Percentiles rank a stretch among this genome's conserved stretches.
These are phyloP conservation scores for Coregonus suidteri DNA, from an alignment of 2,797 vertebrate genomes.

Conservation along the genomic window DNA sequence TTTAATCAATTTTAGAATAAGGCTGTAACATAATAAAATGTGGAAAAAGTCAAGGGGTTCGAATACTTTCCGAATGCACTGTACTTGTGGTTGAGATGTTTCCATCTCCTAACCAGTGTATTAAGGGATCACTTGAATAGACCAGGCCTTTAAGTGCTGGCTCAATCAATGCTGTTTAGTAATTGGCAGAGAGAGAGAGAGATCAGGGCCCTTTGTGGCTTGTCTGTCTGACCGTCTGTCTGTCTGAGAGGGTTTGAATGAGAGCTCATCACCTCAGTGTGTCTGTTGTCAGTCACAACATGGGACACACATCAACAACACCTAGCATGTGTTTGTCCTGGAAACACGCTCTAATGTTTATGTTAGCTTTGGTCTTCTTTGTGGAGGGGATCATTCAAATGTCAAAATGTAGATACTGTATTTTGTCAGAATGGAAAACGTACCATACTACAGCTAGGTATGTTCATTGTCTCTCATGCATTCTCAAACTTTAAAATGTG, in stretches of 20 bases:
- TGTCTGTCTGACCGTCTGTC: conserved; percentile 37
- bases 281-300: conserved; percentile 73
- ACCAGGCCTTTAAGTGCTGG: conserved; percentile 71
- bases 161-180: conserved; percentile 70
- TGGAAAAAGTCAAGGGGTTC: too few relatives aligned
- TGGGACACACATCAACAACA: conserved; percentile 30
- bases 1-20: too few relatives aligned
- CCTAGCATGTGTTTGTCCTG: conserved; percentile 56
- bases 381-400: not conserved
- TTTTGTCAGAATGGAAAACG: not conserved
- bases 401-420: not conserved
- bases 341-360: conserved; percentile 60
- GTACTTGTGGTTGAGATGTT: conserved; percentile 61
- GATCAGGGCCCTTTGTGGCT: too few relatives aligned
- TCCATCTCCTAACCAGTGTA: conserved; percentile 65
- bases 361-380: not conserved
- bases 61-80: too few relatives aligned
- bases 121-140: conserved; percentile 70
- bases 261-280: conserved; percentile 7
- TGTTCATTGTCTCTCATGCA: not conserved
- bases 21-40: too few relatives aligned
- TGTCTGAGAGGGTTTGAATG: not conserved
- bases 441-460: not conserved
- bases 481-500: not conserved
- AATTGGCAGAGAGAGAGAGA: conserved; percentile 54